A percentile compares a stretch with the other conserved stretches of the same genome.
These are phyloP conservation scores for Dromiciops gliroides DNA, from an alignment of 2,113 vertebrate species.

Conservation along the genomic window DNA sequence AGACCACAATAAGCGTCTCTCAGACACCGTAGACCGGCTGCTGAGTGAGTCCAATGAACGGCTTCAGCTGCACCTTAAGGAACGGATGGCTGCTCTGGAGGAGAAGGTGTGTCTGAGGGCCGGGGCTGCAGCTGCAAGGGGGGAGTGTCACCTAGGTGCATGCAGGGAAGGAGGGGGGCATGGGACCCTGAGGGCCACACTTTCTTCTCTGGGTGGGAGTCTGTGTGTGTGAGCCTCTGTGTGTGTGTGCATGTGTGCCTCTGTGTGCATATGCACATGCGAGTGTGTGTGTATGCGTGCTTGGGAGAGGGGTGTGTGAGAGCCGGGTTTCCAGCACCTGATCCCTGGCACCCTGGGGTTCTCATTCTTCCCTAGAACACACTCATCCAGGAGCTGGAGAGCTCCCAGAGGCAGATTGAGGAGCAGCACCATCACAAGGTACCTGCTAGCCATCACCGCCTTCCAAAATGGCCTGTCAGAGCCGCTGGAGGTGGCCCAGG, in stretches of 20 bases:
- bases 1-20: slow-evolving; percentile 96
- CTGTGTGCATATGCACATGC: too few relatives aligned
- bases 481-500: background rate
- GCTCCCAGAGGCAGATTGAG: slow-evolving; percentile 95
- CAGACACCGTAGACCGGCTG: slow-evolving; percentile 95
- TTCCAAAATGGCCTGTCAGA: background rate
- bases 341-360: background rate
- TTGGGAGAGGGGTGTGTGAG: fast-evolving
- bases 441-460: slow-evolving; percentile 12
- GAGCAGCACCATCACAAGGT: slow-evolving; percentile 96
- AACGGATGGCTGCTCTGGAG: slow-evolving; percentile 96
- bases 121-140: background rate
- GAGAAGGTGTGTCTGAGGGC: slow-evolving; percentile 88
- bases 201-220: background rate
- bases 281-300: background rate
- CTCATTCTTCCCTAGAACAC: slow-evolving; percentile 87
- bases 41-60: slow-evolving; percentile 96
- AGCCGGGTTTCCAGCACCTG: background rate
- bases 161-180: background rate
- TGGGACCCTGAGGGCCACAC: background rate
- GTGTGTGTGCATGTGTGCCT: too few relatives aligned
- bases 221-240: too few relatives aligned
- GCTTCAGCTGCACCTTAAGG: slow-evolving; percentile 96
- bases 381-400: slow-evolving; percentile 95
- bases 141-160: background rate